phyloP scores from a whole-genome alignment of 2,888 invertebrate genomes.

The Aspidiotus destructor region DNA sequence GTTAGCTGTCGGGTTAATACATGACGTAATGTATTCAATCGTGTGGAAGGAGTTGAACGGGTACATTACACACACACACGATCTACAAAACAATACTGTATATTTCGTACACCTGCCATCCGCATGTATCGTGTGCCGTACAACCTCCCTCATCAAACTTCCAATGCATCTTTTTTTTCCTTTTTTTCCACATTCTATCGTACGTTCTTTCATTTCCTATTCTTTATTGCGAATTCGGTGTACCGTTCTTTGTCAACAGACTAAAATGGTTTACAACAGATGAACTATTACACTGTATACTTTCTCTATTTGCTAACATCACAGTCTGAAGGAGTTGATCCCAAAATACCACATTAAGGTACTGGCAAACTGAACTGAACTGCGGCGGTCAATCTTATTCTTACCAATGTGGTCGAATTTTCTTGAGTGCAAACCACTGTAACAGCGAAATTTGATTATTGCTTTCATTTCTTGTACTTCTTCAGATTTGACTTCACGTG shows the following conservation, averaged over 20 bases:
- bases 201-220: neutral
- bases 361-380: no score
- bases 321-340: no score
- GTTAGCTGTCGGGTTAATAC: slow-evolving; percentile 22
- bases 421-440: no score
- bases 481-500: no score
- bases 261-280: neutral
- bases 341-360: no score
- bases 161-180: slow-evolving; percentile 21
- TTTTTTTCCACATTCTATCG: neutral
- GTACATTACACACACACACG: no score
- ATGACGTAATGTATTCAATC: slow-evolving; percentile 26
- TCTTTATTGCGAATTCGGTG: slow-evolving; percentile 6
- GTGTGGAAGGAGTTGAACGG: slow-evolving; percentile 28
- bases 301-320: no score
- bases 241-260: slow-evolving; percentile 6
- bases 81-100: slow-evolving; percentile 11
- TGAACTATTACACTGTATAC: no score
- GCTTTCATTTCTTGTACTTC: no score
- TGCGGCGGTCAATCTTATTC: no score
- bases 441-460: no score
- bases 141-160: slow-evolving; percentile 26
- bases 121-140: neutral
- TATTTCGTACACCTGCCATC: slow-evolving; percentile 20
- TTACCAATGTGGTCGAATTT: no score